Evolutionary conservation across 2,888 invertebrate species (phyloP), one percentile per base, ranked within the genome.

Genomic region (Calliopum simillimum): DNA sequence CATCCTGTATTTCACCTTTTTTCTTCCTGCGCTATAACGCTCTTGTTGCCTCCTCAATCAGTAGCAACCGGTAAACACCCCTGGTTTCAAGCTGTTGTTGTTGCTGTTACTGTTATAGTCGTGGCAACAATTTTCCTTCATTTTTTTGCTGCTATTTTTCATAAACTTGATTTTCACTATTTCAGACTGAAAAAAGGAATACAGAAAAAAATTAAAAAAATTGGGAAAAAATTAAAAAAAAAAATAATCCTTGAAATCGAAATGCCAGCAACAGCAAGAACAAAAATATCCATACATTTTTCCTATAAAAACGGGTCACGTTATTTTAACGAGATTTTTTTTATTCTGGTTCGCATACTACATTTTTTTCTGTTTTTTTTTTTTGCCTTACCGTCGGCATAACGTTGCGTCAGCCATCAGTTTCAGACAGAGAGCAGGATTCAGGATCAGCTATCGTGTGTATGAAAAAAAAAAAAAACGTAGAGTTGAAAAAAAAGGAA

Each of bases 401-500:
- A 33, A 33, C 33, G 33, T 33, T 49, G 33, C 16, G 41, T 8
- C 58, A 56, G 71, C 68, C 70, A 69, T 70, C 73, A 71, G 72
- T 68, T 73, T 51, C 71, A 73, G 74, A 70, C 71, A 19, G 33
- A 33, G 8, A 4, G 8, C 69, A 73, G 69, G 64, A 71, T 66
- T 23, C 61, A 63, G 70, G 67, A 66, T 41, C 63, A 46, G 23
- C 67, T 66, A 58, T 25, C 44, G 49, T 55, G 63, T n/a, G 23
- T 33, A 51, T 19, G 63, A 53, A n/a, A n/a, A n/a, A n/a, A n/a
- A n/a, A n/a, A n/a, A 14, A 16, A 56, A 68, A 23, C 43, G 58
- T 58, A 53, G 14, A 74, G 73, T 46, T 33, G 25, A 43, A 23
- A 72, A 68, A 44, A 74, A 74, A 49, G n/a, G n/a, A 76, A 78